Evolutionary conservation across 2,113 vertebrate species (phyloP), one percentile per base, ranked within the genome.

Genomic region (Cepphus grylle): DNA sequence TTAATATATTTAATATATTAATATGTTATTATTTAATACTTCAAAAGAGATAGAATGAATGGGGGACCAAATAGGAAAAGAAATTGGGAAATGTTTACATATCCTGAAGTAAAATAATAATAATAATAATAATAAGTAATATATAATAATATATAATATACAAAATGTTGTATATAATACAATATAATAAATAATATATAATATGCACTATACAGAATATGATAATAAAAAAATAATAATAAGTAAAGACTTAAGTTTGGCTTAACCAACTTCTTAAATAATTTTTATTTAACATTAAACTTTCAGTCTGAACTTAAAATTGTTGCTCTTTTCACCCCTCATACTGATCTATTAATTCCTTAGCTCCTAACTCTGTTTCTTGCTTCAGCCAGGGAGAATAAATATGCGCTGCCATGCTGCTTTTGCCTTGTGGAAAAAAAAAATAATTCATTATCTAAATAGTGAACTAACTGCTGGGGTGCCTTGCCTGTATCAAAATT

Each of bases 261-360:
- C 18, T 53, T 79, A 53, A 88, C 69, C 47, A 72, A 61, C 10
- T 65, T n/a, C 10, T 65, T n/a, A 50, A 58, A 34, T 50, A 45
- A 11, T 43, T 84, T 90, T 81, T 32, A 59, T 81, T 91, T 58
- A 70, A 63, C 38, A 52, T 78, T 29, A 43, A 76, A 40, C 8
- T 70, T 43, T 8, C 73, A 53, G 45, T 73, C 43, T 47, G 43
- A 88, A 42, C 18, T 70, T 84, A 17, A 62, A 50, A 62, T 42
- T 1, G 1, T 79, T 55, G 8, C 19, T 86, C 22, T 67, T 62
- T 72, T 93, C 40, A 72, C 30, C 19, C 0, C 0, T 45, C 2
- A 0, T 43, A 40, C 19, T 38, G 16, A 72, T 13, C 36, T 82
- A 6, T 56, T 77, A 22, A 72, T 88, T 47, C 90, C 30, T 63